Evolutionary conservation across 2,888 invertebrate species (phyloP), one percentile per base, ranked within the genome.

Genomic region (Zygogramma bicolorata): DNA sequence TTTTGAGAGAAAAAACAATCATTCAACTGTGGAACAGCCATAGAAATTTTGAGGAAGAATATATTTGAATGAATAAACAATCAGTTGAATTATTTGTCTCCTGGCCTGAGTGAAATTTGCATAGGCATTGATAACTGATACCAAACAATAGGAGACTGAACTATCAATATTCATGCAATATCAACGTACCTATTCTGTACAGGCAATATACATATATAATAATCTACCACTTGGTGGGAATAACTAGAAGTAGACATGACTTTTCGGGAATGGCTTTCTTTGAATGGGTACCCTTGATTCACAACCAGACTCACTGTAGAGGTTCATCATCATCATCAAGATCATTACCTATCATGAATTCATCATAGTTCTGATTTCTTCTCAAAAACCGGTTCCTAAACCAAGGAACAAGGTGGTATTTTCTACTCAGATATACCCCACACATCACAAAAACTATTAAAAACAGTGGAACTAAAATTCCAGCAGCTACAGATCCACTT

Each of bases 331-430:
- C 86, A 70, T 85, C 85, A 73, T 86, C 85, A 65, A 83, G 74
- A 77, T 87, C 87, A 73, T 85, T 85, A 5, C 87, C 87, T 75
- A 87, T 87, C 86, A 87, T 87, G 71, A 87, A 87, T 77, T 87
- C 87, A 79, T 87, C 87, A 75, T 87, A 87, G 75, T 82, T 86
- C 73, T 80, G 82, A 73, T 83, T 83, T 81, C 86, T 85, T 81
- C 84, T 84, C 78, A 80, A 81, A 42, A 87, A 76, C 76, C 85
- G 87, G 69, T 80, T 84, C 68, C 85, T 81, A 34, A 87, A 70
- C 85, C 85, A 85, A 63, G 79, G 79, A 31, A 85, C 66, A 59
- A 87, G 58, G 61, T 84, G 82, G 72, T 85, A 86, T 75, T 83
- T 85, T 70, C 83, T 82, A 76, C 80, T 81, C 73, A 84, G 70